Conservation (phyloP, 2,113 vertebrate genomes). For the Echinops telfairi region DNA sequence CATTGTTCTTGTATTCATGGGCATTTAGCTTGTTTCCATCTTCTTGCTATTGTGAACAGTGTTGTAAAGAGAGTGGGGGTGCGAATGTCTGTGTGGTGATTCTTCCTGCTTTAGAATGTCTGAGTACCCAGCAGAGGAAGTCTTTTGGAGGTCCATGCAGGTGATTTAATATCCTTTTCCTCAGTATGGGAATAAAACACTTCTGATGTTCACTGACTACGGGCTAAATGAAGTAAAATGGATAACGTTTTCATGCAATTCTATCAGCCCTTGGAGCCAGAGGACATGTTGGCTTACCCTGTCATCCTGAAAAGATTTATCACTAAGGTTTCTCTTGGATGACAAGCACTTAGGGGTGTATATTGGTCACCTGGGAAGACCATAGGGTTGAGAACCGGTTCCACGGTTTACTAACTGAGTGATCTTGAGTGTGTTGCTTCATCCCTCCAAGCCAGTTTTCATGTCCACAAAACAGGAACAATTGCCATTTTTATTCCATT, state of each 20-base stretch:
- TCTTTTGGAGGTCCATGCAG: background rate
- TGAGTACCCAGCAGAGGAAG: too few relatives aligned
- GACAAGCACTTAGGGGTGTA: background rate
- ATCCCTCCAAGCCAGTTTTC: background rate
- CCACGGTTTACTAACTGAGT: background rate
- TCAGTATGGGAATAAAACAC: background rate
- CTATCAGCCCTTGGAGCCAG: background rate
- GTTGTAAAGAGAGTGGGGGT: too few relatives aligned
- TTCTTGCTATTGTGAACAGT: too few relatives aligned
- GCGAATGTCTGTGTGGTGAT: too few relatives aligned
- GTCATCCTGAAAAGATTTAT: background rate
- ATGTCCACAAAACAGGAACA: background rate
- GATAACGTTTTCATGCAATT: too few relatives aligned
- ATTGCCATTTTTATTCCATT: background rate
- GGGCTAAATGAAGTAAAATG: background rate
- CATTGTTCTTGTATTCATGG: too few relatives aligned
- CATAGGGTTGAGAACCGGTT: background rate
- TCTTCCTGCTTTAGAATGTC: too few relatives aligned
- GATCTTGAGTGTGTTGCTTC: background rate
- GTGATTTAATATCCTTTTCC: background rate
- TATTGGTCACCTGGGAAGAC: background rate
- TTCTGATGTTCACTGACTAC: background rate
- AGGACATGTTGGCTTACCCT: background rate
- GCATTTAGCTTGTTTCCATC: too few relatives aligned
- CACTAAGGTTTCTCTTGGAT: background rate